Base-by-base conservation (phyloP, 2,113 vertebrate species). In the Furnarius figulus region DNA sequence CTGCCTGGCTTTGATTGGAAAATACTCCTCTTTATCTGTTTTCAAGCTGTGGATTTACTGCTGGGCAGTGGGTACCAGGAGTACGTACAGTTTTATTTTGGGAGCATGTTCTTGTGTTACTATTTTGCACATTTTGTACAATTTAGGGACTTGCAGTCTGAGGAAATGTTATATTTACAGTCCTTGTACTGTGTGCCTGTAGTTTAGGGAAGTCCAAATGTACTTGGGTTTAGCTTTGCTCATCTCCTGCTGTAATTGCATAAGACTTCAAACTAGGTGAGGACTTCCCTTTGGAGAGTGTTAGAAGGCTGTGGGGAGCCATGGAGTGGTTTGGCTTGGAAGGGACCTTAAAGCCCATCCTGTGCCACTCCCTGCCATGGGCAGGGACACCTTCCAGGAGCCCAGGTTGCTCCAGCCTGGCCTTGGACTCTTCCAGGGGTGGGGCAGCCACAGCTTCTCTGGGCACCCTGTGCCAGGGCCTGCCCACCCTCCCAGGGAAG, bases 1-100 rank as follows among this genome's bases (percentile, higher is more conserved):
- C 91, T 97, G 93, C 74, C 86, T 93, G 87, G 47, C 80, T 93
- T 81, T 80, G 85, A 56, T 81, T 88, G 72, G 84, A 86, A 95
- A 89, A 75, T 37, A 3, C 21, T 95, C 59, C 23, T 74, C 62
- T 81, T n/a, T 58, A 18, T 58, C 71, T 3, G 0, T 74, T 77
- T 75, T 49, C 66, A 84, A 61, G 62, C 83, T 92, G 79, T 86
- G 68, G 56, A 71, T 93, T 92, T 80, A n/a, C 66, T 93, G 65
- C 88, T 81, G 92, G 84, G 86, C 44, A 40, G 50, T 37, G 49
- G 72, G 71, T 44, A 62, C 49, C 62, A 33, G 71, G 33, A 85
- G 46, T 52, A 37, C 27, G 46, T 76, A 18, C 28, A 18, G 35
- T 35, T 66, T 70, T 87, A n/a, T 71, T 95, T 44, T 25, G 42